These are phyloP conservation scores for Aptenodytes patagonicus DNA, from an alignment of 2,113 vertebrate genomes.

Conservation along the genomic window DNA sequence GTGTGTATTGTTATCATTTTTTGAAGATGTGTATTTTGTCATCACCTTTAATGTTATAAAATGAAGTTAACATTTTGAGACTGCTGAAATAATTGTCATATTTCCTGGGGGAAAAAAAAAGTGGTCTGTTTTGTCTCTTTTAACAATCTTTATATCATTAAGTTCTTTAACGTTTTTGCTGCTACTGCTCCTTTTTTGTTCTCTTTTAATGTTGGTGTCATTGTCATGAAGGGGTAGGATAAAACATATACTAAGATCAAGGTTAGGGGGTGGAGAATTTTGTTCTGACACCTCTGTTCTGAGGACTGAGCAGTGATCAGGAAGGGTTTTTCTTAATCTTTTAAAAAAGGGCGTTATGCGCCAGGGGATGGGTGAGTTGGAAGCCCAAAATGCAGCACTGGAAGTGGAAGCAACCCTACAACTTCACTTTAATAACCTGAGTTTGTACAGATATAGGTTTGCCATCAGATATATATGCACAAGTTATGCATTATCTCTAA, in stretches of 20 bases:
- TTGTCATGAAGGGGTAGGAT: constrained; percentile 65
- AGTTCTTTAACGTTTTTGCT: constrained; percentile 33
- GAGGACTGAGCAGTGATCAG: constrained; percentile 30
- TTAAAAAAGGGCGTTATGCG: constrained; percentile 1
- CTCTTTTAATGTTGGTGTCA: constrained; percentile 63
- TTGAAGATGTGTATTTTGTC: background rate
- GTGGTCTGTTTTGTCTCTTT: constrained; percentile 10
- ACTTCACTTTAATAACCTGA: background rate
- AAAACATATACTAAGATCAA: constrained; percentile 60
- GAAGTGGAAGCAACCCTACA: background rate
- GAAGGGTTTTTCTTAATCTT: constrained; percentile 58
- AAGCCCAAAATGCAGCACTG: background rate
- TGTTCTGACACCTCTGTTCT: constrained; percentile 46
- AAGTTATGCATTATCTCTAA: background rate
- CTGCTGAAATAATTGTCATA: constrained; percentile 49
- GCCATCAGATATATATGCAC: background rate
- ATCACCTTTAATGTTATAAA: background rate
- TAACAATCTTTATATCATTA: constrained; percentile 55
- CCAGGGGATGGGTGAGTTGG: background rate
- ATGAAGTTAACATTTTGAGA: background rate
- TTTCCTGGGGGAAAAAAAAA: background rate
- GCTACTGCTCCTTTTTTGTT: constrained; percentile 24
- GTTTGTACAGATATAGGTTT: background rate
- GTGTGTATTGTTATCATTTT: background rate
- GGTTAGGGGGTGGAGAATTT: constrained; percentile 42